Percentiles rank a stretch among this genome's conserved stretches.
Conservation (phyloP, 2,797 vertebrate species). For the Knipowitschia caucasica region DNA sequence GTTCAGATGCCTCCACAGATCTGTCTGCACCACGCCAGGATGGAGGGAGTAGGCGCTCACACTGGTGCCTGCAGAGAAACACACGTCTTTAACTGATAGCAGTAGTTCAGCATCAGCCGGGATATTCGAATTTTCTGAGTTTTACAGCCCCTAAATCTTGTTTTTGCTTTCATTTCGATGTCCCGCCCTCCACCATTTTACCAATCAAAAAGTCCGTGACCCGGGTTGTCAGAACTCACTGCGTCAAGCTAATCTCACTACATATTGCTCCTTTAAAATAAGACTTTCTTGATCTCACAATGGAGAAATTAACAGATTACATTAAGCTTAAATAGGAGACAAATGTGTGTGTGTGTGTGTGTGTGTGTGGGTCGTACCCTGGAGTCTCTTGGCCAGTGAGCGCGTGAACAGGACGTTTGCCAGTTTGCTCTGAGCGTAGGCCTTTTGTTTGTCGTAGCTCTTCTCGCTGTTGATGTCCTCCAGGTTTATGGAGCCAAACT, state of each 20-base stretch:
- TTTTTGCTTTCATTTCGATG: no score
- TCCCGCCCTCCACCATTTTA: no score
- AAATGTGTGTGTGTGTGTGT: no score
- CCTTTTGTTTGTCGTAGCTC: slow-evolving; percentile 72
- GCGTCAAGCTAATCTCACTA: no score
- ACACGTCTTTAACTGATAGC: not conserved
- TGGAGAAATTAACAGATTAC: no score
- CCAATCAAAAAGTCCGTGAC: no score
- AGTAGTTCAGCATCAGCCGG: not conserved
- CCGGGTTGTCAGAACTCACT: no score
- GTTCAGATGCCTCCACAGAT: slow-evolving; percentile 80
- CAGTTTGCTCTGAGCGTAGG: slow-evolving; percentile 90
- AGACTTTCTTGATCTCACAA: no score
- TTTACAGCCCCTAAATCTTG: no score
- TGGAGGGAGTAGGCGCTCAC: slow-evolving; percentile 84
- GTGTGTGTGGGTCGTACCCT: slow-evolving; percentile 78
- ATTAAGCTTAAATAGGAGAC: no score
- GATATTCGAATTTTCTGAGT: no score
- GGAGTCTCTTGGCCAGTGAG: slow-evolving; percentile 79
- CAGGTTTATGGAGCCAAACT: slow-evolving; percentile 81
- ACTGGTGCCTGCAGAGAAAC: slow-evolving; percentile 71
- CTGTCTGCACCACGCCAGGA: slow-evolving; percentile 83
- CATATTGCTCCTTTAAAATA: no score
- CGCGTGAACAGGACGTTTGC: slow-evolving; percentile 88
- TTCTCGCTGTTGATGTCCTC: slow-evolving; percentile 89